Evolutionary conservation across 2,113 vertebrate species (phyloP), one percentile per base, ranked within the genome.

Genomic region (Spermophilus dauricus): DNA sequence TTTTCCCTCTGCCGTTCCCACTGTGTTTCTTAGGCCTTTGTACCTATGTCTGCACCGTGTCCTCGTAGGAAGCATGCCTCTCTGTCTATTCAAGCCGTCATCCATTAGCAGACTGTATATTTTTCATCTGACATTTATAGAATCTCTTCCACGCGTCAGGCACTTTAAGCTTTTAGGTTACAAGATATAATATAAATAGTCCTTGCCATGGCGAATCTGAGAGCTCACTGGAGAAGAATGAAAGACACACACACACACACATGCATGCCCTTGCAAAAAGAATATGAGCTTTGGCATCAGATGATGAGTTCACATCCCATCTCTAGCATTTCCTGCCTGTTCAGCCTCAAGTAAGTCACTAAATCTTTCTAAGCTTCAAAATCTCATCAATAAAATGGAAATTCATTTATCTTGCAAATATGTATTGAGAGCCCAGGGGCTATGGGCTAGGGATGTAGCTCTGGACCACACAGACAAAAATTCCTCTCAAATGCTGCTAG

Each of bases 121-220:
- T 86, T 94, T 63, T 77, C 75, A 92, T 28, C 13, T 86, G 78
- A 80, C 61, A 37, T 81, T 85, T 93, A 82, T 39, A 61, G 51
- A 92, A 51, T 93, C 42, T 13, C 53, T 3, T 86, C 42, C 42
- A 45, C 4, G 6, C 32, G 70, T 67, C 42, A 56, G 56, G 34
- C 42, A 76, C 77, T 89, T 82, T 81, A 95, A 92, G 65, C 92
- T 80, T 75, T 82, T 94, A 82, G 34, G 20, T 80, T 87, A 84
- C 2, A 65, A 86, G 45, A 93, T 94, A 53, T 37, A 80, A 89
- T 91, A 86, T 45, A 89, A 95, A 94, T 28, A 61, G 14, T 91
- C 3, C 24, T 92, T 67, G 42, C 32, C 9, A 1, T 8, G 65
- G 39, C 86, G 70, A 73, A 53, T 88, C 76, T 87, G 51, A 94